phyloP scores from a whole-genome alignment of 2,888 invertebrate genomes.

The Sericinus montela region DNA sequence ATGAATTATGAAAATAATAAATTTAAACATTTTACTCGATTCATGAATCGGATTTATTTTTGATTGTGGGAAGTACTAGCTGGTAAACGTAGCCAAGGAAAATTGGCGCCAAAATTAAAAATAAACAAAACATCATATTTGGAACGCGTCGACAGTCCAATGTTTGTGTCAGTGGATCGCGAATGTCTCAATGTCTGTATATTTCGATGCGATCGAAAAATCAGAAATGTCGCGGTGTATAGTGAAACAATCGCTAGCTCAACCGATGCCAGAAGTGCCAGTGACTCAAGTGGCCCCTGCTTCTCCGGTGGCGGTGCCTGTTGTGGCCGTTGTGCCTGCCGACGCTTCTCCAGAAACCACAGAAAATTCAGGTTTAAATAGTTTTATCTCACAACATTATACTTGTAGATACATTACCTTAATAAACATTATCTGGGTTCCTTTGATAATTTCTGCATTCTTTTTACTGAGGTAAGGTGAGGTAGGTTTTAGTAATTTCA shows the following conservation, averaged over 20 bases:
- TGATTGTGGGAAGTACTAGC: conserved; percentile 37
- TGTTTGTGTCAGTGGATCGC: conserved; percentile 59
- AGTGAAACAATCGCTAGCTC: conserved; percentile 64
- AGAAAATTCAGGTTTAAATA: conserved; percentile 48
- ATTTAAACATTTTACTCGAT: conserved; percentile 2
- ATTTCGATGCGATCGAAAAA: conserved; percentile 33
- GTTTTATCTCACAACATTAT: no score
- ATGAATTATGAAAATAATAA: not conserved
- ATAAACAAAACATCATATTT: conserved; percentile 75
- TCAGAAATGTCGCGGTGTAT: conserved; percentile 68
- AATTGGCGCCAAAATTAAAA: conserved; percentile 76
- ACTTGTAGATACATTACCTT: no score
- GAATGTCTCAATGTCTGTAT: conserved; percentile 46
- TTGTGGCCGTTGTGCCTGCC: conserved; percentile 13
- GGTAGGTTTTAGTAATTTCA: no score
- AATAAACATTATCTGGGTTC: no score
- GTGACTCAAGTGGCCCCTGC: conserved; percentile 22
- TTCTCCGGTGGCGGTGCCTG: conserved; percentile 17
- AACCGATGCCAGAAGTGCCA: conserved; percentile 30
- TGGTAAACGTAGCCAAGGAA: conserved; percentile 50
- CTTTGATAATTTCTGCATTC: no score
- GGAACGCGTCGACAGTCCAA: conserved; percentile 71
- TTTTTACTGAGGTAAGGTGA: no score
- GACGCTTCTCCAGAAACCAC: conserved; percentile 32
- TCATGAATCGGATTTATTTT: conserved; percentile 5